phyloP scores from a whole-genome alignment of 2,888 invertebrate genomes.

The Leptopilina myrica region DNA sequence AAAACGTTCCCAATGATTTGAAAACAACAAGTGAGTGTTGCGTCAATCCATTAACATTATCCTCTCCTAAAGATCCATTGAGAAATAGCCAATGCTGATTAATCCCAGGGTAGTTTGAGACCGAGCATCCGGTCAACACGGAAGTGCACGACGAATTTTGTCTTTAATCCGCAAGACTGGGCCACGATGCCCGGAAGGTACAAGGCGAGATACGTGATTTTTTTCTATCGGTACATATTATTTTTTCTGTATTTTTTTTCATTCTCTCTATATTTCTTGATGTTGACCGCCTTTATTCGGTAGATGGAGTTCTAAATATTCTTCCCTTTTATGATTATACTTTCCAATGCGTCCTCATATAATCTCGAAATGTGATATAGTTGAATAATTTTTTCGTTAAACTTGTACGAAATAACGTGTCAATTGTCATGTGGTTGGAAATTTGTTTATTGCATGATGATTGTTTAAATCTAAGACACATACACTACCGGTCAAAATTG shows the following conservation, averaged over 20 bases:
- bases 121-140: slow-evolving; percentile 67
- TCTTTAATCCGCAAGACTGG: slow-evolving; percentile 66
- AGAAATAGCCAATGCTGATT: slow-evolving; percentile 61
- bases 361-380: slow-evolving; percentile 9
- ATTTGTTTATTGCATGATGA: too few species aligned
- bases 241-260: slow-evolving; percentile 52
- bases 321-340: slow-evolving; percentile 9
- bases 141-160: slow-evolving; percentile 67
- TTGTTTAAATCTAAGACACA: too few species aligned
- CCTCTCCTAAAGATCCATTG: slow-evolving; percentile 53
- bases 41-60: slow-evolving; percentile 47
- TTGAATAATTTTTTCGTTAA: not conserved
- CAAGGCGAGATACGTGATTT: slow-evolving; percentile 68
- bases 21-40: slow-evolving; percentile 35
- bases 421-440: not conserved
- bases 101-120: slow-evolving; percentile 61
- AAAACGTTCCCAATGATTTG: slow-evolving; percentile 75
- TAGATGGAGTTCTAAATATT: slow-evolving; percentile 2
- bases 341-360: slow-evolving; percentile 31
- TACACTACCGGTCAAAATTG: too few species aligned
- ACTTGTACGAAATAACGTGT: slow-evolving; percentile 2
- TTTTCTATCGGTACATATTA: slow-evolving; percentile 73
- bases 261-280: not conserved
- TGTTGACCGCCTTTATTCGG: slow-evolving; percentile 27
- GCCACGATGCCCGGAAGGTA: slow-evolving; percentile 68